Conservation (phyloP, 2,113 vertebrate species). For the Pelecanus crispus region DNA sequence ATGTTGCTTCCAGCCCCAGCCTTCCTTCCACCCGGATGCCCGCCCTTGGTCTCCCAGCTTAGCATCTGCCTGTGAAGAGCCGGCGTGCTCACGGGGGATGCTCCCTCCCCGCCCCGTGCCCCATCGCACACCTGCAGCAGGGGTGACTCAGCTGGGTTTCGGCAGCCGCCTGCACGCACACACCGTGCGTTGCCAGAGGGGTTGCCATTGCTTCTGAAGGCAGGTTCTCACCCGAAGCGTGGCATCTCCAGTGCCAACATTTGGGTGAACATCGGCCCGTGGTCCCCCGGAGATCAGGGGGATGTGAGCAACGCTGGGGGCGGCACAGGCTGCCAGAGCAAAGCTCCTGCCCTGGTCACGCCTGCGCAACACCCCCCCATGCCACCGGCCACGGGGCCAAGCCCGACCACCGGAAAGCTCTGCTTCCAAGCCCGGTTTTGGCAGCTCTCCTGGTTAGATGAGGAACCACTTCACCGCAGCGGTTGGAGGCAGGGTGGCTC, state of each 20-base stretch:
- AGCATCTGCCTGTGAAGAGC: neutral
- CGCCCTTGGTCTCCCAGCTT: neutral
- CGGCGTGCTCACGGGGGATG: neutral
- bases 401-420: neutral
- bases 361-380: neutral
- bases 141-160: neutral
- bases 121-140: neutral
- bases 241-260: neutral
- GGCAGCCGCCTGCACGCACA: neutral
- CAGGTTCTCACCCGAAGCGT: neutral
- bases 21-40: neutral
- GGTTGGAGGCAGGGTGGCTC: neutral
- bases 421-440: neutral
- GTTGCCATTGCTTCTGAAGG: neutral
- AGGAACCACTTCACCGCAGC: neutral
- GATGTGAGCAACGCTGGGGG: too few relatives aligned
- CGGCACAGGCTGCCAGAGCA: neutral
- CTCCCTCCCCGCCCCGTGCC: fast-evolving
- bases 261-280: fast-evolving
- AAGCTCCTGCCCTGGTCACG: neutral
- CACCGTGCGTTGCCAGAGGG: neutral
- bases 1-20: neutral
- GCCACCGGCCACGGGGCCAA: neutral
- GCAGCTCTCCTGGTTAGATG: neutral
- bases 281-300: fast-evolving